These are phyloP conservation scores for Poecilia gillii DNA, from an alignment of 2,797 vertebrate species.

Conservation along the genomic window DNA sequence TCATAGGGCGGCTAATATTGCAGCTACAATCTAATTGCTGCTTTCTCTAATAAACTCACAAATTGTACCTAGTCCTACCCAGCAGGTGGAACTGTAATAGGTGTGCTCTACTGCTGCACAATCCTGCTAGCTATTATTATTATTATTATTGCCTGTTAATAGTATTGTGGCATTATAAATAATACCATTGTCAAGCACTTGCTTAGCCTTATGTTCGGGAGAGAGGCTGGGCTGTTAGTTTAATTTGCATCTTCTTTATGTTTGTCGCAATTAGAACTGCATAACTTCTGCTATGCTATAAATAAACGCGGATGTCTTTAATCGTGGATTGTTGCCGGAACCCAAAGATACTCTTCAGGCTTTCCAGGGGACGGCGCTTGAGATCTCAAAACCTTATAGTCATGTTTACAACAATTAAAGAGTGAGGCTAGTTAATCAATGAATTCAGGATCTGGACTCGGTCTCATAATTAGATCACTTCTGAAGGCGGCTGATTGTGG, in stretches of 20 bases:
- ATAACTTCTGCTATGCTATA: neutral
- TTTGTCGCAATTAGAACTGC: neutral
- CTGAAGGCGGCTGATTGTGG: neutral
- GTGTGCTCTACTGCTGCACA: neutral
- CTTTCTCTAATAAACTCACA: slow-evolving; percentile 3
- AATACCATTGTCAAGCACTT: neutral
- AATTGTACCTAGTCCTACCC: neutral
- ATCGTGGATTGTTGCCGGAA: neutral
- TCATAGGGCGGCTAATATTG: neutral
- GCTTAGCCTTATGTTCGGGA: neutral
- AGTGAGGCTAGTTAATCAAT: neutral
- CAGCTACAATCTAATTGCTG: slow-evolving; percentile 6
- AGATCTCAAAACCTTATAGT: neutral
- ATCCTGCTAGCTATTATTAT: neutral
- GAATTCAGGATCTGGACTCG: neutral
- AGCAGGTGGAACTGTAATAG: neutral
- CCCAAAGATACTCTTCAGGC: too few relatives aligned
- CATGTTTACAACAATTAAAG: neutral
- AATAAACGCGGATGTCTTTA: neutral
- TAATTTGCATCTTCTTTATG: neutral
- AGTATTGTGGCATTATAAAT: neutral
- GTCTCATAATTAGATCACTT: neutral
- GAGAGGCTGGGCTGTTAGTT: neutral
- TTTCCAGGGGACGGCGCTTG: neutral
- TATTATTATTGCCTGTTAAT: neutral